Conservation (phyloP, 2,797 vertebrate species). For the Pelodytes ibericus region DNA sequence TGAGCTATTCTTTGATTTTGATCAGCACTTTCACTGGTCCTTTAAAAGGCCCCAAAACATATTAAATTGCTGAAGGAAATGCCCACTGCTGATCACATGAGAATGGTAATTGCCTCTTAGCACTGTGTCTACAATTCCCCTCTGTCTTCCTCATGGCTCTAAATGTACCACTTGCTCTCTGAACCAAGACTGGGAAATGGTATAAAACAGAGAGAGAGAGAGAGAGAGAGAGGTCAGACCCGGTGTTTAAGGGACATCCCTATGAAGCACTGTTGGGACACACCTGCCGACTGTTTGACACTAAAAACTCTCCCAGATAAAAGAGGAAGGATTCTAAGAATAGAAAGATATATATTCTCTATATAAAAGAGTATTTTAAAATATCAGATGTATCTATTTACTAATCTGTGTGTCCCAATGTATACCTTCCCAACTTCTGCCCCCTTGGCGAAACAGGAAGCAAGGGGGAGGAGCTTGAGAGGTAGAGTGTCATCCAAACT, state of each 20-base stretch:
- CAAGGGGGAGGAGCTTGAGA: too few relatives aligned
- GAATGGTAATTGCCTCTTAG: constrained; percentile 17
- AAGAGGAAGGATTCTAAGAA: background rate
- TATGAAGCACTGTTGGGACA: background rate
- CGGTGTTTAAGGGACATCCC: background rate
- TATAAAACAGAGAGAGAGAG: background rate
- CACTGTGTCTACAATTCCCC: constrained; percentile 25
- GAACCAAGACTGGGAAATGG: constrained; percentile 15
- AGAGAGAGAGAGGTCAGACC: background rate
- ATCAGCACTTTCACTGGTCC: background rate
- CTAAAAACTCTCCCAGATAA: constrained; percentile 26
- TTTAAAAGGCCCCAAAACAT: constrained; percentile 13
- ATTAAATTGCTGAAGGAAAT: constrained; percentile 22
- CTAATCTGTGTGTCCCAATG: too few relatives aligned
- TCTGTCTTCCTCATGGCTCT: constrained; percentile 27
- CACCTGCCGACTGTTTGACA: constrained; percentile 43
- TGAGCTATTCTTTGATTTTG: background rate
- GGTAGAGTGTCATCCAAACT: too few relatives aligned
- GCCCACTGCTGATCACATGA: constrained; percentile 9
- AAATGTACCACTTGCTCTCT: constrained; percentile 21
- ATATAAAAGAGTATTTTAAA: too few relatives aligned
- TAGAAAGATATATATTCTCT: too few relatives aligned
- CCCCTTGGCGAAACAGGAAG: too few relatives aligned
- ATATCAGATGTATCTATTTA: too few relatives aligned
- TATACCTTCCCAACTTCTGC: too few relatives aligned